Conservation (phyloP, 1,140 invertebrate species). For the Lepidurus couesii region DNA sequence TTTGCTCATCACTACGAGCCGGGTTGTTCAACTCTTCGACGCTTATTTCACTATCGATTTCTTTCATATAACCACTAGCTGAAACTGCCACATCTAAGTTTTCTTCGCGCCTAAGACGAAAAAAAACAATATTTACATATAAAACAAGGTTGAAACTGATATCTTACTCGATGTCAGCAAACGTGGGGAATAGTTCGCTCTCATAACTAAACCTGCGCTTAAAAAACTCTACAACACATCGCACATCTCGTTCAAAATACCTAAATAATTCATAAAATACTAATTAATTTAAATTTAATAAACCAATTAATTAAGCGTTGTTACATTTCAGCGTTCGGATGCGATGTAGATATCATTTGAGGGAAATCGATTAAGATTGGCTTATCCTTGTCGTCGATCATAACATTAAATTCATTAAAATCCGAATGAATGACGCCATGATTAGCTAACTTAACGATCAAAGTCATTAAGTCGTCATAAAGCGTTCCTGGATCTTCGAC, state of each 20-base stretch:
- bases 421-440: conserved; percentile 97
- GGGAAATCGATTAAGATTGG: conserved; percentile 97
- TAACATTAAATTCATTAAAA: conserved; percentile 99
- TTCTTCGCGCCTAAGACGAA: conserved; percentile 61
- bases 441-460: conserved; percentile 84
- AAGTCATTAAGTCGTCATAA: conserved; percentile 92
- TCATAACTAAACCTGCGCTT: conserved; percentile 85
- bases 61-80: conserved; percentile 83
- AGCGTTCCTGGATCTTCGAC: conserved; percentile 69
- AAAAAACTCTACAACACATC: conserved; percentile 88
- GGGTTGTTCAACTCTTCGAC: conserved; percentile 45
- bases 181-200: conserved; percentile 78
- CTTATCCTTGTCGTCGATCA: conserved; percentile 70
- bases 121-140: conserved; percentile 31
- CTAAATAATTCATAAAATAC: conserved; percentile 44
- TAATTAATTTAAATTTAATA: neutral
- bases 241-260: conserved; percentile 93
- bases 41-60: conserved; percentile 58
- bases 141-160: neutral
- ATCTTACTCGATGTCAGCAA: conserved; percentile 64
- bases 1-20: conserved; percentile 35
- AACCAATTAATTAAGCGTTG: conserved; percentile 35
- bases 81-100: conserved; percentile 80
- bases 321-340: conserved; percentile 84
- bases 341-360: conserved; percentile 95